Conservation (phyloP, 2,888 invertebrate species). For the Thysanoteuthis rhombus region DNA sequence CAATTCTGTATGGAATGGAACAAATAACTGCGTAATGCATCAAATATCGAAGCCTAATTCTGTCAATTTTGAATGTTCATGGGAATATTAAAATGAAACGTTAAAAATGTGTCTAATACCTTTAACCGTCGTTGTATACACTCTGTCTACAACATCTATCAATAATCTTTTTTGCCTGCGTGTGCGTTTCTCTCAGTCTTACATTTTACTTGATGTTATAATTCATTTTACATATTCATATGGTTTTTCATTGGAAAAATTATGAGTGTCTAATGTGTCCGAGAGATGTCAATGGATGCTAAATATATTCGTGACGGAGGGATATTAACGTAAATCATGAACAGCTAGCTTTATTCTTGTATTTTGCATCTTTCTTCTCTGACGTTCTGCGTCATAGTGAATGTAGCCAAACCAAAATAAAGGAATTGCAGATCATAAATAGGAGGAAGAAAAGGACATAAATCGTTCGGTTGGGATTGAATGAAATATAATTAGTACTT, state of each 20-base stretch:
- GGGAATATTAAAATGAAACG: too few relatives aligned
- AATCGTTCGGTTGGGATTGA: not conserved
- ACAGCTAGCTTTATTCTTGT: not conserved
- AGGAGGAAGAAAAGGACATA: not conserved
- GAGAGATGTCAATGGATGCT: not conserved
- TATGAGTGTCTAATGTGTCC: not conserved
- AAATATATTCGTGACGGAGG: not conserved
- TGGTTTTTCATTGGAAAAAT: not conserved
- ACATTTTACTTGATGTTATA: not conserved
- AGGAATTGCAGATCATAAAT: too few relatives aligned
- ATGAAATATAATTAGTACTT: not conserved
- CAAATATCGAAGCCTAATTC: too few relatives aligned
- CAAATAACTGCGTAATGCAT: too few relatives aligned
- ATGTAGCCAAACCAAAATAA: not conserved
- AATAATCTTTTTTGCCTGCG: not conserved
- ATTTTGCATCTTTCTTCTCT: not conserved
- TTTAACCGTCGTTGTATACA: too few relatives aligned
- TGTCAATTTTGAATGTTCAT: too few relatives aligned
- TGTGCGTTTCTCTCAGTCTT: not conserved
- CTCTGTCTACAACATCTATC: not conserved
- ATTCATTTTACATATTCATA: not conserved
- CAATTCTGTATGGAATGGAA: too few relatives aligned
- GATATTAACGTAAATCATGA: not conserved
- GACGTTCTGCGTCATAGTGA: not conserved
- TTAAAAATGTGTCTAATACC: too few relatives aligned